Percentiles rank a stretch among this genome's conserved stretches.
These are phyloP conservation scores for Drosophila hydei DNA, from an alignment of 1,140 invertebrate species.

Conservation along the genomic window DNA sequence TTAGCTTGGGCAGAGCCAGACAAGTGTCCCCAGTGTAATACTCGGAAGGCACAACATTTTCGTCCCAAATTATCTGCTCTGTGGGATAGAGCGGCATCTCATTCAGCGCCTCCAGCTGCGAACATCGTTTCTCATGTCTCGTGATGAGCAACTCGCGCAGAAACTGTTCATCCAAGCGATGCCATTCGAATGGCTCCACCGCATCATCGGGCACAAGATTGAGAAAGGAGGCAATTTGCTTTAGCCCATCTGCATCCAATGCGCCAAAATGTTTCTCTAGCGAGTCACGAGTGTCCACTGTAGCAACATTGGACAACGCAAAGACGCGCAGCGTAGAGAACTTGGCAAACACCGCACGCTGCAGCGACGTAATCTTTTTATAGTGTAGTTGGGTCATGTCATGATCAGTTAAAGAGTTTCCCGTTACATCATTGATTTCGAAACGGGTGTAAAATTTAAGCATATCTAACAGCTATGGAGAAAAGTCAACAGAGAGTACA, in stretches of 20 bases:
- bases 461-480: conserved; percentile 94
- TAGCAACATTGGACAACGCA: conserved; percentile 96
- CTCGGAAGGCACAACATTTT: conserved; percentile 98
- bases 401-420: conserved; percentile 96
- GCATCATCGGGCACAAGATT: conserved; percentile 93
- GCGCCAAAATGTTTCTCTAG: conserved; percentile 93
- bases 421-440: conserved; percentile 98
- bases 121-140: conserved; percentile 93
- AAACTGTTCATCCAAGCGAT: conserved; percentile 91
- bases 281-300: conserved; percentile 94
- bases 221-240: conserved; percentile 93
- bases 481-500: background rate
- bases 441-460: conserved; percentile 98
- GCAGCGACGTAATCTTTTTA: conserved; percentile 93
- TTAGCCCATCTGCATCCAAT: conserved; percentile 90
- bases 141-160: conserved; percentile 94
- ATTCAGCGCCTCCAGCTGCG: conserved; percentile 97
- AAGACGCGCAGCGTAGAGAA: conserved; percentile 95
- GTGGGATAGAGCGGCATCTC: conserved; percentile 99
- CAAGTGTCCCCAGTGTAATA: conserved; percentile 98
- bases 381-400: conserved; percentile 98
- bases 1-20: conserved; percentile 97
- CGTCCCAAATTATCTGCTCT: conserved; percentile 99
- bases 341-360: conserved; percentile 96
- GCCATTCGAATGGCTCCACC: conserved; percentile 88